Evolutionary conservation across 1,140 invertebrate species (phyloP), one percentile per base, ranked within the genome.

Genomic region (Mercenaria mercenaria): DNA sequence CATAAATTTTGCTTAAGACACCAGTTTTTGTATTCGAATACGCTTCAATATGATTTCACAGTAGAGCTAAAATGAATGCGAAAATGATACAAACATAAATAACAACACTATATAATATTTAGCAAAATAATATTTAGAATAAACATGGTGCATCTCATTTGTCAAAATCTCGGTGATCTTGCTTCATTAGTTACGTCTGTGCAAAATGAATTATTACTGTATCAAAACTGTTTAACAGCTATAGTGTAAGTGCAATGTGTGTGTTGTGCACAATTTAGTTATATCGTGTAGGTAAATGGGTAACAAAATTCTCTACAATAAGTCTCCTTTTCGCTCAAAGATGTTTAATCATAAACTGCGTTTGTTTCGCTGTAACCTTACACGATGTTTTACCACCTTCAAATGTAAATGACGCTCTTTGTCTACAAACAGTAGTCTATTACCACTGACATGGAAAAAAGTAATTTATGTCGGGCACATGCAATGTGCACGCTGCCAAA

Each of bases 231-330:
- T 59, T 59, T n/a, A 4, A 59, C 56, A 59, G 10, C 56, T 4
- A 59, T n/a, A n/a, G n/a, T 67, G 61, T 8, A 34, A n/a, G 4
- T 34, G 61, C 23, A 29, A 67, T 34, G 61, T n/a, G n/a, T 10
- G 29, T n/a, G 32, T 15, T 67, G n/a, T 67, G 10, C 6, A 34
- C 1, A 32, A 67, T 67, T 10, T n/a, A 2, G 29, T 67, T 67
- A 67, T 29, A 67, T 67, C 61, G 32, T 67, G 61, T 67, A 67
- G 61, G 61, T 67, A 67, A 67, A 67, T 67, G 6, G 61, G 61
- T 67, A 10, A 67, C 26, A 4, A 13, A 67, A 67, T 56, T 37
- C 61, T 18, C 4, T 37, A 67, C 61, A 67, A 67, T 32, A 32
- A 4, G 20, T 67, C 61, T 67, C 10, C 26, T 29, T 67, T 67